Conservation (phyloP, 1,140 invertebrate species). For the Orchesella cincta region DNA sequence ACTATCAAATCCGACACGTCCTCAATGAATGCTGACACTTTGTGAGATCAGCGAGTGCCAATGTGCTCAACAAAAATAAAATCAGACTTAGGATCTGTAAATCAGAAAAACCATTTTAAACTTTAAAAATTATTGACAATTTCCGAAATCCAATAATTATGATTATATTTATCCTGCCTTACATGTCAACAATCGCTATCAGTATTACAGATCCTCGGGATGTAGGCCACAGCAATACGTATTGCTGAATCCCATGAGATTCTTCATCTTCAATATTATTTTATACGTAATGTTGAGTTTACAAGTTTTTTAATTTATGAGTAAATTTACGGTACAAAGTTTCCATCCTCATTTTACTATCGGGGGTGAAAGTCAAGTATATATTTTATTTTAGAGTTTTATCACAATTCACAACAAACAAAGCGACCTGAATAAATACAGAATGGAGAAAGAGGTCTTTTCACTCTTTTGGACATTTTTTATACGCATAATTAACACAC, state of each 20-base stretch:
- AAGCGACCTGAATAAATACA: no score
- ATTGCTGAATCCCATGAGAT: not conserved
- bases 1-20: slow-evolving; percentile 33
- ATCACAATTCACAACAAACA: no score
- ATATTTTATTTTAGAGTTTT: no score
- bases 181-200: slow-evolving; percentile 50
- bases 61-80: slow-evolving; percentile 41
- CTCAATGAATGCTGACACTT: slow-evolving; percentile 45
- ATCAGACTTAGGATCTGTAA: slow-evolving; percentile 47
- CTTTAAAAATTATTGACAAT: no score
- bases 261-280: no score
- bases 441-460: not conserved
- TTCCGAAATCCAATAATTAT: not conserved
- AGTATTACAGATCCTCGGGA: slow-evolving; percentile 43
- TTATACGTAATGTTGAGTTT: no score
- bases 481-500: slow-evolving; percentile 16
- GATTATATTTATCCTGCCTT: slow-evolving; percentile 26
- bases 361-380: no score
- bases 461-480: slow-evolving; percentile 5
- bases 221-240: slow-evolving; percentile 42
- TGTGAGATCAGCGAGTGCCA: slow-evolving; percentile 48
- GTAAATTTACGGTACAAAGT: no score
- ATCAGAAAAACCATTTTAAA: not conserved
- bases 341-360: no score
- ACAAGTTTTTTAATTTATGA: no score